Percentiles rank a stretch among this genome's conserved stretches.
Conservation (phyloP, 2,888 invertebrate genomes). For the Conistra vaccinii region DNA sequence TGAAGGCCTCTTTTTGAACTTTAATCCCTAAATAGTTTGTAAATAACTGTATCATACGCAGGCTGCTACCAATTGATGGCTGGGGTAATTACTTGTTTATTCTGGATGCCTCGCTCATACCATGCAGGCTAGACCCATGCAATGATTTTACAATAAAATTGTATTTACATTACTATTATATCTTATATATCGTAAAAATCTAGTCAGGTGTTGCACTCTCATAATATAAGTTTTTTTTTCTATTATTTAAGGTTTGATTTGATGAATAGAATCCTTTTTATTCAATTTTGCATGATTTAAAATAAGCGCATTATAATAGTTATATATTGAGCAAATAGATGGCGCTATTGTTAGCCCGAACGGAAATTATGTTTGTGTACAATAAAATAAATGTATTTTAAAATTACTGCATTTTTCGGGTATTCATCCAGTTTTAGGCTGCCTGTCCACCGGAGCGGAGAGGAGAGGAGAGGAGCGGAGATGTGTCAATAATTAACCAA, state of each 20-base stretch:
- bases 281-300: constrained; percentile 6
- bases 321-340: constrained; percentile 4
- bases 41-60: not conserved
- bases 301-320: not conserved
- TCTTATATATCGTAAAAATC: constrained; percentile 29
- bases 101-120: constrained; percentile 2
- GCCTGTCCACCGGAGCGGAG: no score
- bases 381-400: constrained; percentile 22
- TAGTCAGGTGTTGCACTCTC: constrained; percentile 40
- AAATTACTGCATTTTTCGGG: constrained; percentile 47
- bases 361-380: constrained; percentile 1
- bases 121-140: not conserved
- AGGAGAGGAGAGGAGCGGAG: no score
- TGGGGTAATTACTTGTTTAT: not conserved
- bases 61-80: not conserved
- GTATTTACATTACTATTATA: constrained; percentile 8
- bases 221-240: constrained; percentile 22
- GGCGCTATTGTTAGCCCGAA: constrained; percentile 6
- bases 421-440: constrained; percentile 39
- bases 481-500: no score
- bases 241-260: constrained; percentile 10
- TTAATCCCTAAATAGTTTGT: constrained; percentile 65
- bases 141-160: constrained; percentile 3
- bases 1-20: constrained; percentile 82
- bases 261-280: not conserved